Conservation (phyloP, 1,140 invertebrate genomes). For the Diachasmimorpha longicaudata region DNA sequence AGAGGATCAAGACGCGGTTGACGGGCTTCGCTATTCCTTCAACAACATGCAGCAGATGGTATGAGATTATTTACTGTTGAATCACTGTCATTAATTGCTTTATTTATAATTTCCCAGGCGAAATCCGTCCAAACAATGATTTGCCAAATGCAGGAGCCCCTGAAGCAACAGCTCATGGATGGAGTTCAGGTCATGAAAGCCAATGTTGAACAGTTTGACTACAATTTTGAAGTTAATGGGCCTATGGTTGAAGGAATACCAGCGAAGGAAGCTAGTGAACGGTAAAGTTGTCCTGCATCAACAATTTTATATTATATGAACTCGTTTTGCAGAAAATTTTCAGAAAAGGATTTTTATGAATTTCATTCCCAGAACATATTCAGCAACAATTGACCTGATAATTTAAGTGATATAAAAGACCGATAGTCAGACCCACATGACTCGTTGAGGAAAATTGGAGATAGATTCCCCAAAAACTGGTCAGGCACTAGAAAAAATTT, state of each 20-base stretch:
- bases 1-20: slow-evolving; percentile 80
- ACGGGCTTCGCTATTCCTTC: slow-evolving; percentile 79
- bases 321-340: too few relatives aligned
- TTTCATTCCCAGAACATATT: too few relatives aligned
- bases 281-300: slow-evolving; percentile 49
- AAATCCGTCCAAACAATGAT: slow-evolving; percentile 75
- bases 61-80: slow-evolving; percentile 32
- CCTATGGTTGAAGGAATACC: slow-evolving; percentile 83
- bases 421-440: too few relatives aligned
- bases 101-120: slow-evolving; percentile 58
- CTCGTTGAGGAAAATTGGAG: too few relatives aligned
- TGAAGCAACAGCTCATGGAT: slow-evolving; percentile 73
- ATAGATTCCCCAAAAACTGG: too few relatives aligned
- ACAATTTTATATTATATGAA: too few relatives aligned
- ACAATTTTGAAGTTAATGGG: slow-evolving; percentile 77
- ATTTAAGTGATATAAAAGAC: too few relatives aligned
- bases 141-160: slow-evolving; percentile 77
- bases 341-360: too few relatives aligned
- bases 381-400: too few relatives aligned
- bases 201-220: slow-evolving; percentile 75
- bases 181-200: slow-evolving; percentile 73
- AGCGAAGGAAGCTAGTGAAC: slow-evolving; percentile 83
- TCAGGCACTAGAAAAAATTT: too few relatives aligned
- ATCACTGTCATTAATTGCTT: neutral
- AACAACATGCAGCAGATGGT: slow-evolving; percentile 76